A percentile compares a stretch with the other conserved stretches of the same genome.
Evolutionary conservation across 2,797 vertebrate species (phyloP).

Genomic region (Eulemur albifrons): DNA sequence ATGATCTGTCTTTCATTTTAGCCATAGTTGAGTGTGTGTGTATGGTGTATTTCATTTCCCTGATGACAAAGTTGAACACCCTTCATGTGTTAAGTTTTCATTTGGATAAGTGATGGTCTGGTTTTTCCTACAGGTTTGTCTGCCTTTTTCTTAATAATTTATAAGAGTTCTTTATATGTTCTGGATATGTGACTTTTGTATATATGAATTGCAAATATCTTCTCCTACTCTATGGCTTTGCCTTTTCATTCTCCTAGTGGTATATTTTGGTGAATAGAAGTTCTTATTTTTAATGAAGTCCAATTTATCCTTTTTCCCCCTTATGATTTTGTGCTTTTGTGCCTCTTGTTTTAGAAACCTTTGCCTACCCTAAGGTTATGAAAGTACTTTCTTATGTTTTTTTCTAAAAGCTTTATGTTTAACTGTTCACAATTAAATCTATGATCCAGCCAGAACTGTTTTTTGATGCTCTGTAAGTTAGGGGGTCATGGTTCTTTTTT

Average conservation of each 20-base stretch:
- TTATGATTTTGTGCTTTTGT: background rate
- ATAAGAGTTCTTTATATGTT: background rate
- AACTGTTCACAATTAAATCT: background rate
- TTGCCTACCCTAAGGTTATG: background rate
- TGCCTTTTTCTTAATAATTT: conserved; percentile 35
- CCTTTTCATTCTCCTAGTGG: background rate
- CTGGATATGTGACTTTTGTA: background rate
- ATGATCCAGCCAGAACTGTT: background rate
- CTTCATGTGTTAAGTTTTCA: background rate
- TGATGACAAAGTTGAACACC: background rate
- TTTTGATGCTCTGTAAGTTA: background rate
- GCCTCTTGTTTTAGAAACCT: background rate
- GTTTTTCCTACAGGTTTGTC: conserved; percentile 3
- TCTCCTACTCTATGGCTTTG: background rate
- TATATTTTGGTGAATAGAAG: background rate
- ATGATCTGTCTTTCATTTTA: conserved; percentile 19
- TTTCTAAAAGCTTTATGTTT: conserved; percentile 3
- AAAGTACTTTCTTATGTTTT: background rate
- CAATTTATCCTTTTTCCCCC: background rate
- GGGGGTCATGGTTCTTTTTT: background rate
- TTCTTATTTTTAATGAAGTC: background rate
- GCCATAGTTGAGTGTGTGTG: background rate
- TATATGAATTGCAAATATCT: background rate
- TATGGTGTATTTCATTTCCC: background rate
- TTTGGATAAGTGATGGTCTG: background rate